A percentile compares a stretch with the other conserved stretches of the same genome.
These are phyloP conservation scores for Anoncus sp. DNA, from an alignment of 2,888 invertebrate species.

Conservation along the genomic window DNA sequence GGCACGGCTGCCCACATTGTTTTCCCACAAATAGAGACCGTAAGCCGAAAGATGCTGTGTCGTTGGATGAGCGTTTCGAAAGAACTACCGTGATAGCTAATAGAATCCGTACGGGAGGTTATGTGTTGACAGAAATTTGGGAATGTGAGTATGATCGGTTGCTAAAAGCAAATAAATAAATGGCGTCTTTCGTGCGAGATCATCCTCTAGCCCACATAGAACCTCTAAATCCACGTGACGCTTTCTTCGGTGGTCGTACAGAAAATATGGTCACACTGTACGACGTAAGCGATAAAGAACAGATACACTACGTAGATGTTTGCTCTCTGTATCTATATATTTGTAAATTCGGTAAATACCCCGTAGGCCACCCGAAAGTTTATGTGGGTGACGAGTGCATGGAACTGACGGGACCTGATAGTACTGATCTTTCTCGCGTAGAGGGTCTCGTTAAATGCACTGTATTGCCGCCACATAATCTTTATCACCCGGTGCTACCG, in stretches of 20 bases:
- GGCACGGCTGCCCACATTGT: conserved; percentile 39
- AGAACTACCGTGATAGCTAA: background rate
- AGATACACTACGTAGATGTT: conserved; percentile 61
- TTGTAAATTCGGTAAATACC: conserved; percentile 67
- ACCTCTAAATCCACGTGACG: conserved; percentile 48
- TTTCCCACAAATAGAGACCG: background rate
- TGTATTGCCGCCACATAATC: conserved; percentile 66
- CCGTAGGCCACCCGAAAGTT: conserved; percentile 72
- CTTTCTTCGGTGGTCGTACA: conserved; percentile 70
- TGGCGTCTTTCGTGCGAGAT: conserved; percentile 2
- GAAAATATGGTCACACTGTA: conserved; percentile 58
- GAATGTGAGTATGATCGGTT: conserved; percentile 21
- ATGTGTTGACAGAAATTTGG: conserved; percentile 43
- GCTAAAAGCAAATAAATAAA: background rate
- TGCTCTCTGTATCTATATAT: conserved; percentile 71
- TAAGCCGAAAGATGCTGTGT: background rate
- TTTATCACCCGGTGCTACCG: conserved; percentile 72
- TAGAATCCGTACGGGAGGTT: conserved; percentile 8
- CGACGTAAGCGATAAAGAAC: conserved; percentile 32
- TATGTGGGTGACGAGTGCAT: conserved; percentile 58
- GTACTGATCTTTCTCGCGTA: conserved; percentile 10
- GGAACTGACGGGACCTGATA: conserved; percentile 1
- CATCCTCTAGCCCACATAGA: background rate
- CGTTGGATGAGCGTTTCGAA: conserved; percentile 2
- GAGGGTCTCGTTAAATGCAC: conserved; percentile 44